A percentile compares a stretch with the other conserved stretches of the same genome.
phyloP scores from a whole-genome alignment of 2,888 invertebrate genomes.

The Drosophila quasianomalipes region DNA sequence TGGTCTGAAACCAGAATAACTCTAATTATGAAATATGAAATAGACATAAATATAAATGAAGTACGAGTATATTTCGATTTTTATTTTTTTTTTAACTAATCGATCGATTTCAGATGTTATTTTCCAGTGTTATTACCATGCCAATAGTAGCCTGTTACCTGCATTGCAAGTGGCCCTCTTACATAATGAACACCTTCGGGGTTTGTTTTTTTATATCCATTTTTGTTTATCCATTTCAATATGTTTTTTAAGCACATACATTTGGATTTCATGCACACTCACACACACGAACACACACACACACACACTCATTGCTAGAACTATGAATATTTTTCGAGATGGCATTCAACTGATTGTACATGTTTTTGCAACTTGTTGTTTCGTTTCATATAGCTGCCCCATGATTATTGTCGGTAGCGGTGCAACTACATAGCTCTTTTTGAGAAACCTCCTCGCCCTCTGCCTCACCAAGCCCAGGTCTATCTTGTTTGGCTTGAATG shows the following conservation, averaged over 20 bases:
- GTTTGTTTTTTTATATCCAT: no score
- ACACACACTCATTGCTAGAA: not conserved
- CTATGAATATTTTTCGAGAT: not conserved
- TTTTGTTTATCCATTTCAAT: not conserved
- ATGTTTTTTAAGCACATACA: not conserved
- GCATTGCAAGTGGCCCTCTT: not conserved
- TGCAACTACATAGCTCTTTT: not conserved
- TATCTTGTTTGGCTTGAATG: not conserved
- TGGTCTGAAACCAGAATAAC: not conserved
- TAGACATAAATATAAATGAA: not conserved
- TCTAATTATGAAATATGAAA: no score
- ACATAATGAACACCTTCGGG: not conserved
- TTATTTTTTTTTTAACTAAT: not conserved
- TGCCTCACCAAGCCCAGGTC: not conserved
- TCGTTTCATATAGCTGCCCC: not conserved
- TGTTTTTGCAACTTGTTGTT: conserved; percentile 1
- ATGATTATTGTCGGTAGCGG: not conserved
- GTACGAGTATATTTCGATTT: not conserved
- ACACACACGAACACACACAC: not conserved
- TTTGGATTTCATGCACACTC: not conserved
- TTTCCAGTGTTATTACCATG: not conserved
- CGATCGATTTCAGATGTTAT: not conserved
- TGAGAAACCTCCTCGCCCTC: not conserved
- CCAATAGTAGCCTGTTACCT: not conserved
- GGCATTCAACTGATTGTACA: conserved; percentile 7